These are phyloP conservation scores for Notoglanidium macrostoma DNA, from an alignment of 2,797 vertebrate genomes.

Conservation along the genomic window DNA sequence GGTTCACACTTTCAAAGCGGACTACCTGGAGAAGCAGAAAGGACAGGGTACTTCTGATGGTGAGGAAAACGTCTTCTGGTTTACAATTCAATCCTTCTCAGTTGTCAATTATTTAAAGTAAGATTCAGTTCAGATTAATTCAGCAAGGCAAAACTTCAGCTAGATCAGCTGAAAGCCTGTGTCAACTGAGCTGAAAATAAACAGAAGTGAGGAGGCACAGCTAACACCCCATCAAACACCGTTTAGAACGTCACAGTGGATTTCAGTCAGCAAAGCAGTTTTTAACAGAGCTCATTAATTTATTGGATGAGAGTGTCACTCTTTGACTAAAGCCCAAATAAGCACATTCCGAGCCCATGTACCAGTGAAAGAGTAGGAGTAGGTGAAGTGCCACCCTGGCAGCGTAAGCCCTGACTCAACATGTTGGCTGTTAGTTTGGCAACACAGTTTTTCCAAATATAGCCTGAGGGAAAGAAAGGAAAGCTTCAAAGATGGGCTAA, in stretches of 20 bases:
- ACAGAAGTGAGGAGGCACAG: background rate
- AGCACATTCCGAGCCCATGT: conserved; percentile 10
- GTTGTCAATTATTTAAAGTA: background rate
- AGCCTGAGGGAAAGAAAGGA: background rate
- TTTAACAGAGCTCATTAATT: conserved; percentile 13
- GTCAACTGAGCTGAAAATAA: conserved; percentile 23
- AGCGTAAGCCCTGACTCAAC: conserved; percentile 34
- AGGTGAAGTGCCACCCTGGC: conserved; percentile 21
- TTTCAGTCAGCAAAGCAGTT: background rate
- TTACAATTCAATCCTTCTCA: background rate
- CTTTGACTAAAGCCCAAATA: conserved; percentile 25
- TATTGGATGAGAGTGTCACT: background rate
- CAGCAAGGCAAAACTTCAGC: background rate
- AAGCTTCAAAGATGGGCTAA: background rate
- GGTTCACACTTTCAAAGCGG: conserved; percentile 77
- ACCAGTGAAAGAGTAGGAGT: conserved; percentile 17
- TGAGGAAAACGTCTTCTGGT: conserved; percentile 33
- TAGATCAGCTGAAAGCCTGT: background rate
- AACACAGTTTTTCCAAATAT: conserved; percentile 6
- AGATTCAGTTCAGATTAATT: background rate
- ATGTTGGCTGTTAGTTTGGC: conserved; percentile 22
- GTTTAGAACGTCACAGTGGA: conserved; percentile 1
- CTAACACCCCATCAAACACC: background rate
- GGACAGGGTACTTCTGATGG: conserved; percentile 62
- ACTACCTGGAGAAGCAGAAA: conserved; percentile 73